Percentiles rank a stretch among this genome's conserved stretches.
Conservation (phyloP, 2,888 invertebrate species). For the Hirtodrosophila cameraria region DNA sequence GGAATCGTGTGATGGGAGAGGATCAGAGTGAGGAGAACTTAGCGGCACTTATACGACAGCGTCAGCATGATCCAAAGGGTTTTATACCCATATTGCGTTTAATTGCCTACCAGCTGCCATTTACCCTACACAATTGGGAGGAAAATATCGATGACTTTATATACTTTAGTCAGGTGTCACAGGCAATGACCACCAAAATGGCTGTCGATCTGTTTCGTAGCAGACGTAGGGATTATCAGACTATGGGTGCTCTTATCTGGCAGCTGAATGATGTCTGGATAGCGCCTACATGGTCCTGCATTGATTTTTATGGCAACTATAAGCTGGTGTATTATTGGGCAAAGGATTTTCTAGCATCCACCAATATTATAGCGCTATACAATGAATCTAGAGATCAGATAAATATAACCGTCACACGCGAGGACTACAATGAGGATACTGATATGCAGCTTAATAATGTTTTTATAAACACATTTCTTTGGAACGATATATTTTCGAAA, state of each 20-base stretch:
- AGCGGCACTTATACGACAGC: conserved; percentile 88
- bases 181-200: conserved; percentile 93
- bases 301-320: conserved; percentile 86
- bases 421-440: conserved; percentile 85
- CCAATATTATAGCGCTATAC: conserved; percentile 87
- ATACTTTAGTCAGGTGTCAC: conserved; percentile 94
- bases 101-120: conserved; percentile 87
- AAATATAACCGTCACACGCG: conserved; percentile 88
- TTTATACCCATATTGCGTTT: conserved; percentile 86
- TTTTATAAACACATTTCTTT: conserved; percentile 86
- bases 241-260: conserved; percentile 99
- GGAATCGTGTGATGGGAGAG: conserved; percentile 86
- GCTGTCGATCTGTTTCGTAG: conserved; percentile 93
- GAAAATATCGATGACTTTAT: conserved; percentile 88
- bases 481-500: conserved; percentile 85
- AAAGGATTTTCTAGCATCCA: conserved; percentile 91
- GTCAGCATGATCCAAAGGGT: conserved; percentile 94
- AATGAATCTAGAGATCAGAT: conserved; percentile 84
- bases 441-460: conserved; percentile 85
- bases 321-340: conserved; percentile 92
- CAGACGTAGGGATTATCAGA: conserved; percentile 83
- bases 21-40: conserved; percentile 84
- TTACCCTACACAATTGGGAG: conserved; percentile 85
- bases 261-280: conserved; percentile 99
- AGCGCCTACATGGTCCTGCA: conserved; percentile 97